Conservation (phyloP, 2,888 invertebrate genomes). For the Microctonus hyperodae region DNA sequence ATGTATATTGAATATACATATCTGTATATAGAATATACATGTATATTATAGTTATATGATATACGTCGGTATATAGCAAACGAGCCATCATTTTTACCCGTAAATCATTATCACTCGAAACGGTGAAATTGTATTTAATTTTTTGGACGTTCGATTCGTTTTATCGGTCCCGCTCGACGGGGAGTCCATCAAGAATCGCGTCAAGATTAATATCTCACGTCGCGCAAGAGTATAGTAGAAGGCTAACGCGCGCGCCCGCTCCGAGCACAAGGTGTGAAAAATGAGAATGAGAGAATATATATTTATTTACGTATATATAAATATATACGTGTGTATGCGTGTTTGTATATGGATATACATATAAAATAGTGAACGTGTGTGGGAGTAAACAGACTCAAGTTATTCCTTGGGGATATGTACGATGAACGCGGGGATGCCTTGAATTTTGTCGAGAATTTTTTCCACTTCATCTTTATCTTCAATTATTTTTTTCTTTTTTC, state of each 20-base stretch:
- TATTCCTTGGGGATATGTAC: slow-evolving; percentile 1
- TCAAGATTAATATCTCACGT: slow-evolving; percentile 45
- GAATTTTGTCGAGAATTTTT: slow-evolving; percentile 25
- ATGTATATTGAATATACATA: too few relatives aligned
- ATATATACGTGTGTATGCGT: slow-evolving; percentile 25
- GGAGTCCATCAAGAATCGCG: slow-evolving; percentile 39
- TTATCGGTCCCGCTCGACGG: slow-evolving; percentile 41
- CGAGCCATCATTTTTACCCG: slow-evolving; percentile 32
- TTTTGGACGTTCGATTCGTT: slow-evolving; percentile 45
- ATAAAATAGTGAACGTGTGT: slow-evolving; percentile 17
- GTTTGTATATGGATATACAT: slow-evolving; percentile 16
- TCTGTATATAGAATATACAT: too few relatives aligned
- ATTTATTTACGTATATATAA: slow-evolving; percentile 36
- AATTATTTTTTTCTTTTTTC: slow-evolving; percentile 19
- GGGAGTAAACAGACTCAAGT: slow-evolving; percentile 9
- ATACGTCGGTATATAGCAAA: slow-evolving; percentile 23
- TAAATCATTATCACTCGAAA: slow-evolving; percentile 41
- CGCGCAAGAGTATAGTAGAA: slow-evolving; percentile 30
- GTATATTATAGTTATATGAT: too few relatives aligned
- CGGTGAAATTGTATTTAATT: slow-evolving; percentile 44
- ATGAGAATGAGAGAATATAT: slow-evolving; percentile 43
- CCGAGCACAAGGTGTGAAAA: slow-evolving; percentile 40
- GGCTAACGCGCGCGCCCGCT: slow-evolving; percentile 19
- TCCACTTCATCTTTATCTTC: slow-evolving; percentile 3
- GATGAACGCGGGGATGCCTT: neutral